phyloP scores from a whole-genome alignment of 2,797 vertebrate genomes.

The Tapirus indicus region DNA sequence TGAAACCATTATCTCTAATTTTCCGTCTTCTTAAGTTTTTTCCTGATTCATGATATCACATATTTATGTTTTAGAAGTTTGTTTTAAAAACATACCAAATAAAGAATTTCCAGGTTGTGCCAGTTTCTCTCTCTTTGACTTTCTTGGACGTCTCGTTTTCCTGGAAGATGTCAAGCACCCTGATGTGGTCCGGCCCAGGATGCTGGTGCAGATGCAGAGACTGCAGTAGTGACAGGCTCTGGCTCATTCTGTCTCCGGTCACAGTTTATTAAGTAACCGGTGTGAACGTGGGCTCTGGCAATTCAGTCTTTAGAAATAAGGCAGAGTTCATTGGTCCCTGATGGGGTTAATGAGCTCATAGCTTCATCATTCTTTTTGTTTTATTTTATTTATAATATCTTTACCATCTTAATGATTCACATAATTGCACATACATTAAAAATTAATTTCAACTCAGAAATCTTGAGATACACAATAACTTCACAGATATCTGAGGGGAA shows the following conservation, averaged over 20 bases:
- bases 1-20: background rate
- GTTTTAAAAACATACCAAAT: background rate
- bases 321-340: slow-evolving; percentile 26
- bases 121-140: background rate
- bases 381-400: slow-evolving; percentile 67
- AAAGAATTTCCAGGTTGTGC: background rate
- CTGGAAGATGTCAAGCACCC: background rate
- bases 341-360: slow-evolving; percentile 64
- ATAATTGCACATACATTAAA: slow-evolving; percentile 75
- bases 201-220: background rate
- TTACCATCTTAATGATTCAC: slow-evolving; percentile 69
- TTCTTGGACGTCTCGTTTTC: background rate
- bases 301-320: slow-evolving; percentile 32
- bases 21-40: background rate
- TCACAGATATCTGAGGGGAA: background rate
- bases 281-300: slow-evolving; percentile 14
- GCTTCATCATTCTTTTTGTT: slow-evolving; percentile 68
- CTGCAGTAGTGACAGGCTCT: background rate
- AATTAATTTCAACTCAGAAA: slow-evolving; percentile 71
- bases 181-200: background rate
- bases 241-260: background rate
- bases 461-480: slow-evolving; percentile 54
- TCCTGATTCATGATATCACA: background rate
- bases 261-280: slow-evolving; percentile 60
- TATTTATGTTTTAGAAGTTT: slow-evolving; percentile 27